Conservation (phyloP, 2,113 vertebrate species). For the Sorex araneus region DNA sequence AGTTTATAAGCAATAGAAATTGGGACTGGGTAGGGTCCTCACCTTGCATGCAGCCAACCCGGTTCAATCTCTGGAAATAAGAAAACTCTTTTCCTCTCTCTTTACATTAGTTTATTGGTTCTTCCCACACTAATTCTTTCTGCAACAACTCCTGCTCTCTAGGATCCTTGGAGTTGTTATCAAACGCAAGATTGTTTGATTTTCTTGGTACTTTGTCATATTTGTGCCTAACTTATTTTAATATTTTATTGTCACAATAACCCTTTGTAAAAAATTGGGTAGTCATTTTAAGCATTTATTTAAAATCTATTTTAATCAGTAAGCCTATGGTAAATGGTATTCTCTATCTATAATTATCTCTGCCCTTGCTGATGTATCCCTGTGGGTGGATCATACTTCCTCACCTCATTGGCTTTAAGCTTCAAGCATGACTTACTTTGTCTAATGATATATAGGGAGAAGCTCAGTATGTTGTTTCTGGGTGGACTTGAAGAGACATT, state of each 20-base stretch:
- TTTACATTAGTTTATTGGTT: background rate
- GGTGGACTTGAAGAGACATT: background rate
- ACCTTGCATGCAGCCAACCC: background rate
- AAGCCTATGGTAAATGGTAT: background rate
- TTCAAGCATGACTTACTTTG: background rate
- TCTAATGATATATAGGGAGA: background rate
- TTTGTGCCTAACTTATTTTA: slow-evolving; percentile 43
- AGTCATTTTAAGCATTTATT: slow-evolving; percentile 13
- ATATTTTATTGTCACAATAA: slow-evolving; percentile 38
- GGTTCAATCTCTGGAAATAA: slow-evolving; percentile 56
- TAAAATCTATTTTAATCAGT: slow-evolving; percentile 34
- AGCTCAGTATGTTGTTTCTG: background rate
- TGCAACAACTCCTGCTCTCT: slow-evolving; percentile 27
- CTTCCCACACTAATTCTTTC: background rate
- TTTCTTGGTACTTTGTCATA: slow-evolving; percentile 49
- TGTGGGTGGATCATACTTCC: background rate
- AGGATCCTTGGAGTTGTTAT: slow-evolving; percentile 47
- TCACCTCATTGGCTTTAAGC: background rate
- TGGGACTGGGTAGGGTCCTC: background rate
- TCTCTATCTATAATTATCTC: slow-evolving; percentile 12
- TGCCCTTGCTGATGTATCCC: background rate
- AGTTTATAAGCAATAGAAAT: background rate
- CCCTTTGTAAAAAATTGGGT: slow-evolving; percentile 23
- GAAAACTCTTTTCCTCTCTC: slow-evolving; percentile 52
- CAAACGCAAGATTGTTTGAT: slow-evolving; percentile 51